Percentiles rank a stretch among this genome's conserved stretches.
Evolutionary conservation across 2,113 vertebrate genomes (phyloP).

Genomic region (Oryzias woworae): DNA sequence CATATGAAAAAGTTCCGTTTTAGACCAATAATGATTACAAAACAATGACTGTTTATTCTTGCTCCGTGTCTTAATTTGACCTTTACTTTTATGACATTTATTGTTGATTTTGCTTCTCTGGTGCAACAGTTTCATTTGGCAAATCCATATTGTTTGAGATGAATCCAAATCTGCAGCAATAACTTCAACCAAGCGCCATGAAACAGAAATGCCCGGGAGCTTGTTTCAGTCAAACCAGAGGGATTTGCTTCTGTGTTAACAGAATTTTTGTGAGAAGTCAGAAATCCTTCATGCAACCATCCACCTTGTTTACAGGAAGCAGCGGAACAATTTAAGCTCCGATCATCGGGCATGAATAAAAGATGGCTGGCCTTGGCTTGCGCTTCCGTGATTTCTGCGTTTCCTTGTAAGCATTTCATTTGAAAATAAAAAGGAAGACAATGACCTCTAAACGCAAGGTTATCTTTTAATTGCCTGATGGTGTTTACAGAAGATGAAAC

Average conservation of each 20-base stretch:
- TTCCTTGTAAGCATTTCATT: conserved; percentile 44
- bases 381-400: conserved; percentile 28
- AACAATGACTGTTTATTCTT: no score
- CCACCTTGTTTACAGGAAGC: conserved; percentile 28
- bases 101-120: no score
- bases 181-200: no score
- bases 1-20: no score
- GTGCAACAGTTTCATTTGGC: no score
- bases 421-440: conserved; percentile 39
- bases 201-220: no score
- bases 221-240: no score
- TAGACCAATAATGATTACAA: no score
- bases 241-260: not conserved
- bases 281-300: conserved; percentile 14
- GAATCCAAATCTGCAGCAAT: no score
- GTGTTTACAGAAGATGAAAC: conserved; percentile 54
- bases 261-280: conserved; percentile 22
- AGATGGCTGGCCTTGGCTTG: conserved; percentile 31
- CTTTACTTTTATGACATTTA: no score
- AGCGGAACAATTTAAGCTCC: conserved; percentile 43
- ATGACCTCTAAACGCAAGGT: conserved; percentile 54
- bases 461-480: conserved; percentile 67
- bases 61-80: no score
- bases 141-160: no score
- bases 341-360: conserved; percentile 51